Conservation (phyloP, 2,113 vertebrate species). For the Antechinus stuartii region DNA sequence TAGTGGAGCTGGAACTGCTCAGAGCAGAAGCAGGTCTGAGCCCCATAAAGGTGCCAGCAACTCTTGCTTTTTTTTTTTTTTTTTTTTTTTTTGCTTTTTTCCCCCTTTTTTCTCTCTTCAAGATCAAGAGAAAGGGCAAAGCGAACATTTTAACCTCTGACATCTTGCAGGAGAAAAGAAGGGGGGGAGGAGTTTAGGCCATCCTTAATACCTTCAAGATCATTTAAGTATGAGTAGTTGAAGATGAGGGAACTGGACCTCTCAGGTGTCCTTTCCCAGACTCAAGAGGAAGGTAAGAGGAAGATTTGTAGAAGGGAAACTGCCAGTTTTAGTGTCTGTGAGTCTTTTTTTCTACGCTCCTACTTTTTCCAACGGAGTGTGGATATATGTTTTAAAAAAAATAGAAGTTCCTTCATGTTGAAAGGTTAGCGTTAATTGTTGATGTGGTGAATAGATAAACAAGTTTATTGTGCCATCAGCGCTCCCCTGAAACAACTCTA, state of each 20-base stretch:
- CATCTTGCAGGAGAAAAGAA: neutral
- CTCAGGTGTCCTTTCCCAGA: neutral
- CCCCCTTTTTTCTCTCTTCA: neutral
- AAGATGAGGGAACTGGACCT: neutral
- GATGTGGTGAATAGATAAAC: neutral
- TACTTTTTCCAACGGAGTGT: neutral
- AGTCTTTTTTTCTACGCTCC: neutral
- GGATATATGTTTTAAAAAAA: neutral
- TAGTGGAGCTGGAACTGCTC: slow-evolving; percentile 49
- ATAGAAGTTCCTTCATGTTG: neutral
- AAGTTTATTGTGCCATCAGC: neutral
- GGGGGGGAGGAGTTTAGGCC: neutral
- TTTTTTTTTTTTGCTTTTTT: slow-evolving; percentile 3
- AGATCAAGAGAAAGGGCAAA: slow-evolving; percentile 78
- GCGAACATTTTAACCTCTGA: slow-evolving; percentile 72
- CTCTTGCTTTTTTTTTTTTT: slow-evolving; percentile 52
- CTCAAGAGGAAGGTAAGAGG: neutral
- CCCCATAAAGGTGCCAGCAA: slow-evolving; percentile 80
- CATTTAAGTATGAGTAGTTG: neutral
- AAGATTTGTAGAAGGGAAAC: neutral
- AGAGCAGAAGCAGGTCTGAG: slow-evolving; percentile 70
- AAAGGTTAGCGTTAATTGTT: neutral
- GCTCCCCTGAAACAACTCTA: neutral
- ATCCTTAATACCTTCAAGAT: neutral
- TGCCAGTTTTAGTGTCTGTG: neutral